These are phyloP conservation scores for Crotalus horridus DNA, from an alignment of 2,113 vertebrate species.

Conservation along the genomic window DNA sequence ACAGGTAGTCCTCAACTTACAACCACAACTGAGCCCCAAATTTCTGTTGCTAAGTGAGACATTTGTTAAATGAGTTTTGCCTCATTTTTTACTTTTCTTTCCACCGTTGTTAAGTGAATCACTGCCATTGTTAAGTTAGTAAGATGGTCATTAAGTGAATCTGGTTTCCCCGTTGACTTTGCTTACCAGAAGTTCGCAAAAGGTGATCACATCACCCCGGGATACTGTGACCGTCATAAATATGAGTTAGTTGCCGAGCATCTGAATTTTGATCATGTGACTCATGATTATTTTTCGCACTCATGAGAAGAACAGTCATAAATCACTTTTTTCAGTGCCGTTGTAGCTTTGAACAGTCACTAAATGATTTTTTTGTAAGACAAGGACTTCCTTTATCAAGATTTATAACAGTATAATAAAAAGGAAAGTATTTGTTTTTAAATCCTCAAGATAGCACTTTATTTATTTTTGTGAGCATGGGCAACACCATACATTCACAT, in stretches of 20 bases:
- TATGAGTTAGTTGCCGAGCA: too few species aligned
- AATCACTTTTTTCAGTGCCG: too few species aligned
- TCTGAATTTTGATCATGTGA: too few species aligned
- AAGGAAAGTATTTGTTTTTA: not conserved
- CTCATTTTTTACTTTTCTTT: not conserved
- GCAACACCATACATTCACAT: not conserved
- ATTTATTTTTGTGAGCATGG: not conserved
- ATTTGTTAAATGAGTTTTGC: not conserved
- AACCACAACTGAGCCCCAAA: not conserved
- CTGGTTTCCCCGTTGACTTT: not conserved
- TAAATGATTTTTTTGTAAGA: too few species aligned
- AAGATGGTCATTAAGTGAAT: not conserved
- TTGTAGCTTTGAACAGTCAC: too few species aligned
- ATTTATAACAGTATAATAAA: not conserved
- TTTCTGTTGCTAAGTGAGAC: not conserved
- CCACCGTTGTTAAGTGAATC: not conserved
- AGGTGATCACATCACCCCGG: too few species aligned
- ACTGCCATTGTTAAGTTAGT: not conserved
- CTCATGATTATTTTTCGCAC: too few species aligned
- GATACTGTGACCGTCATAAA: too few species aligned
- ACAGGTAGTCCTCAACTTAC: not conserved
- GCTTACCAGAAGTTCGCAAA: too few species aligned
- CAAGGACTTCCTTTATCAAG: not conserved
- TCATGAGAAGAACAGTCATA: too few species aligned
- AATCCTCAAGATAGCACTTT: not conserved